Conservation (phyloP, 2,888 invertebrate genomes). For the Notodonta dromedarius region DNA sequence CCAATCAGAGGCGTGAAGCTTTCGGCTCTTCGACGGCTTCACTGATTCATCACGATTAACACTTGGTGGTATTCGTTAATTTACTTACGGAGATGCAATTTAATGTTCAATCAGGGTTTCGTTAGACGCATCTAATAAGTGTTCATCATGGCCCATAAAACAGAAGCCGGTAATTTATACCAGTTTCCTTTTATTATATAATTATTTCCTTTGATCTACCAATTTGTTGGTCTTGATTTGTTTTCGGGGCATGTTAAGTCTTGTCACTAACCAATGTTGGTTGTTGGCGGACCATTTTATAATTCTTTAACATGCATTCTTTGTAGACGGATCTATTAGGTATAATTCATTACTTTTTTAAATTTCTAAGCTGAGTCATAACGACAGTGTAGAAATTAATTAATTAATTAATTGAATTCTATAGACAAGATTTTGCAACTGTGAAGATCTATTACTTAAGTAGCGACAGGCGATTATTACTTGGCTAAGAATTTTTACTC, state of each 20-base stretch:
- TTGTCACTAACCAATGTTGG: conserved; percentile 38
- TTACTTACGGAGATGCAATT: conserved; percentile 40
- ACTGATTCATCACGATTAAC: conserved; percentile 67
- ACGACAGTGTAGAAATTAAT: no score
- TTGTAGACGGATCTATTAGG: conserved; percentile 31
- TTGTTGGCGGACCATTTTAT: conserved; percentile 35
- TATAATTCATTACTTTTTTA: no score
- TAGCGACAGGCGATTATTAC: no score
- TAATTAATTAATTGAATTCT: no score
- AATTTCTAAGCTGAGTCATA: no score
- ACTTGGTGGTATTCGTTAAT: conserved; percentile 64
- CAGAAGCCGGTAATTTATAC: conserved; percentile 46
- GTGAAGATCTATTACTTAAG: no score
- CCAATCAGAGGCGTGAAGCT: conserved; percentile 66
- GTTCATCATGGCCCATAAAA: conserved; percentile 45
- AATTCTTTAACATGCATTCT: conserved; percentile 43
- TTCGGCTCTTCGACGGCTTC: conserved; percentile 66
- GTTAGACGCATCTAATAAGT: conserved; percentile 33
- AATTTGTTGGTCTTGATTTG: conserved; percentile 35
- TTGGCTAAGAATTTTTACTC: no score
- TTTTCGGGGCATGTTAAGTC: conserved; percentile 36
- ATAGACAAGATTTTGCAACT: no score
- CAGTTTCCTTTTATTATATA: conserved; percentile 35
- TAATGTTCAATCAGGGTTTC: conserved; percentile 42
- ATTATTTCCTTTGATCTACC: conserved; percentile 33